A percentile compares a stretch with the other conserved stretches of the same genome.
phyloP scores from a whole-genome alignment of 2,797 vertebrate species.

The Gambelia wislizenii region DNA sequence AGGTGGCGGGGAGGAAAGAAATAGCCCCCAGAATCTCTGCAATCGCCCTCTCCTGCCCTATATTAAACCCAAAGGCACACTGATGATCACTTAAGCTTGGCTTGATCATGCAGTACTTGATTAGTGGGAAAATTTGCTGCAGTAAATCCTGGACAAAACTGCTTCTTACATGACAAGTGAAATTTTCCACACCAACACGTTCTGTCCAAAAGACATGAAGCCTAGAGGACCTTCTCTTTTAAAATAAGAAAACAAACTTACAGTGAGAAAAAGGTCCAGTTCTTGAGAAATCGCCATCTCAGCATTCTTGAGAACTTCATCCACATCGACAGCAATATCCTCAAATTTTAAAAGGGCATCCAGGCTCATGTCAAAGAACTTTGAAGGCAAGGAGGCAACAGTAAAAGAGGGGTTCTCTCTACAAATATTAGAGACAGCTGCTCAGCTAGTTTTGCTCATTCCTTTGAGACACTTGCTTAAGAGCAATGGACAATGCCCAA shows the following conservation, averaged over 20 bases:
- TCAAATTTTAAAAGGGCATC: conserved; percentile 60
- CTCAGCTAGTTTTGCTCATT: not conserved
- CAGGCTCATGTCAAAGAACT: conserved; percentile 78
- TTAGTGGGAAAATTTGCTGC: not conserved
- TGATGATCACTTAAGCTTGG: no score
- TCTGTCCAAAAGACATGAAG: not conserved
- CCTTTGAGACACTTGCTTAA: not conserved
- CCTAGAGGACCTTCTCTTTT: not conserved
- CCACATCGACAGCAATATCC: conserved; percentile 60
- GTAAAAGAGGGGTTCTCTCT: not conserved
- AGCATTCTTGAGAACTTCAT: conserved; percentile 75
- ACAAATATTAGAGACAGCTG: not conserved
- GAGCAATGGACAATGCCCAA: not conserved
- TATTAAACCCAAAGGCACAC: no score
- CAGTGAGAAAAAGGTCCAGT: conserved; percentile 73
- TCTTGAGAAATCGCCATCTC: conserved; percentile 77
- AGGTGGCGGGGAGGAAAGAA: no score
- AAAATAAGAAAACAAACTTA: conserved; percentile 65
- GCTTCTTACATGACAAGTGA: not conserved
- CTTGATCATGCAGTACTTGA: no score
- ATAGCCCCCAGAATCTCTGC: no score
- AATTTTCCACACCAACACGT: not conserved
- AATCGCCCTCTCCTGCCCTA: no score
- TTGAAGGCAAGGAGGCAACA: conserved; percentile 38
- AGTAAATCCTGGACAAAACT: not conserved